Base-by-base conservation (phyloP, 2,797 vertebrate species). In the Karalla daura region DNA sequence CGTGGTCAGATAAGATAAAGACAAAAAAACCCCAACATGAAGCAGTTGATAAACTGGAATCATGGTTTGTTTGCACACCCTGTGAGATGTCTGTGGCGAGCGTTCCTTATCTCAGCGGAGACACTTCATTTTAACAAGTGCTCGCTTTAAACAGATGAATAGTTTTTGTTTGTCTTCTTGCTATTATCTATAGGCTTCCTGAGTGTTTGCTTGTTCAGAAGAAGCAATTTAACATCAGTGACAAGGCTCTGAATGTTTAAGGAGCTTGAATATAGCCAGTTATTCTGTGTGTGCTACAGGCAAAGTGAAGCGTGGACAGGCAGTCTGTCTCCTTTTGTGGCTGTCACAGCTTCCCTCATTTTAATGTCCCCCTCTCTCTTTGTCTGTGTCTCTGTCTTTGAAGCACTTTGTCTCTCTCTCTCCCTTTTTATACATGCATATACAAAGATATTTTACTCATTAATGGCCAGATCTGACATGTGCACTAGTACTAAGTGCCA, bases 241-340 rank as follows among this genome's bases (percentile, higher is more conserved):
- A 76, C 83, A 85, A 70, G 49, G 13, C 80, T 45, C 40, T 74
- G 72, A 70, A 72, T 77, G 66, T 73, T 76, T 61, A 68, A 73
- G 41, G 53, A 73, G 69, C 52, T 66, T 60, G 51, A 65, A 64
- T 70, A 59, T 64, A 1, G 24, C 28, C 41, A 54, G 15, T 66
- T 60, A 63, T 49, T 59, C 40, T 66, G 28, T 79, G 37, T 74
- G 40, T 36, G 58, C 44, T 46, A 36, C 45, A 32, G 63, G 56
- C 66, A 63, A 53, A 63, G 52, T 56, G 32, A 45, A 32, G 43
- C 47, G 35, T 39, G 55, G 46, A 51, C 25, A 55, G 30, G 39
- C 28, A 40, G 44, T 56, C 35, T 49, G 30, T 68, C 25, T 69
- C 15, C 55, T 39, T 53, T 23, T 61, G 62, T 52, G 53, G 10